These are phyloP conservation scores for Mohoua ochrocephala DNA, from an alignment of 2,113 vertebrate genomes.

Conservation along the genomic window DNA sequence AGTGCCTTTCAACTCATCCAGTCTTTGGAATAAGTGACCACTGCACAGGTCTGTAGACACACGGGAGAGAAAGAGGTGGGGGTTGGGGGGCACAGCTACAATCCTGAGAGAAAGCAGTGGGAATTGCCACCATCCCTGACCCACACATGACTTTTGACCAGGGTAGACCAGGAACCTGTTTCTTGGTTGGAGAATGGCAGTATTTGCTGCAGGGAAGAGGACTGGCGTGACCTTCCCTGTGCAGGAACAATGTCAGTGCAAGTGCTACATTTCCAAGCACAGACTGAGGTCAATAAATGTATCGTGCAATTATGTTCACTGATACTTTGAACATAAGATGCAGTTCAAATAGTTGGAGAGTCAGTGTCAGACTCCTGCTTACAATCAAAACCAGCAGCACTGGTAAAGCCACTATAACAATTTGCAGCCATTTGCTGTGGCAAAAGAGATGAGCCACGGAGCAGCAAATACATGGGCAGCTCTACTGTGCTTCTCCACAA, in stretches of 20 bases:
- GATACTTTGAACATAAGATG: neutral
- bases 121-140: neutral
- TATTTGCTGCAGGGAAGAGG: neutral
- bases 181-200: neutral
- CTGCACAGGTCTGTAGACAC: neutral
- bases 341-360: neutral
- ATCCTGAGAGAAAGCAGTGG: neutral
- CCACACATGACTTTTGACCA: neutral
- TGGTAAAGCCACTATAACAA: neutral
- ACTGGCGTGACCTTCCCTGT: neutral
- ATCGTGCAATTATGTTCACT: neutral
- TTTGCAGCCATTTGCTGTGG: neutral
- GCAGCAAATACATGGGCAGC: neutral
- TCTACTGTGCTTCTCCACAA: conserved; percentile 2
- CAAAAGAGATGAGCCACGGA: neutral
- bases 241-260: neutral
- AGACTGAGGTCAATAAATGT: neutral
- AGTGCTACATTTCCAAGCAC: neutral
- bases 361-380: neutral
- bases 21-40: neutral
- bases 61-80: neutral
- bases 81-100: neutral
- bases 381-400: neutral
- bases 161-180: neutral
- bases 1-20: neutral